Evolutionary conservation across 92 coral and sea anemone genomes (phyloP).

Genomic region (Epizoanthus ramosus): DNA sequence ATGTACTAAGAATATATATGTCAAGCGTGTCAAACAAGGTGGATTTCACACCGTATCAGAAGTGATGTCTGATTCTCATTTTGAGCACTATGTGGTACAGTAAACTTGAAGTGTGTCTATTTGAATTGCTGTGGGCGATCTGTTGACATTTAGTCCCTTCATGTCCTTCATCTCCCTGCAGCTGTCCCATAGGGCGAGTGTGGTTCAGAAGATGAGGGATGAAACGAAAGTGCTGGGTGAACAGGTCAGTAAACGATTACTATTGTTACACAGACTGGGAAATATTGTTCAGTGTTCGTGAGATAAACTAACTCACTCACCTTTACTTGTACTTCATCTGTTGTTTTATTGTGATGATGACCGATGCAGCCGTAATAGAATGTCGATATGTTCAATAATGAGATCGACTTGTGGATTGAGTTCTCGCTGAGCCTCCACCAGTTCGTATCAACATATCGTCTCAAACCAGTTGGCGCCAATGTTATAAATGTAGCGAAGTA

Average conservation of each 20-base stretch:
- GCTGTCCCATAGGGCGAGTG: conserved; percentile 88
- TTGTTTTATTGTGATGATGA: too few species aligned
- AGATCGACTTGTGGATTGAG: too few species aligned
- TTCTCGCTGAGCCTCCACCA: too few species aligned
- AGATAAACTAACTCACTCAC: background rate
- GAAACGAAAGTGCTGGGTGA: conserved; percentile 70
- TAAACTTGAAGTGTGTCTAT: background rate
- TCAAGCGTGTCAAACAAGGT: background rate
- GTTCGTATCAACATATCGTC: too few species aligned
- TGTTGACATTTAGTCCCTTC: background rate
- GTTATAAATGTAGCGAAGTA: too few species aligned
- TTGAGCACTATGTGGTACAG: conserved; percentile 37
- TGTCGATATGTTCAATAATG: too few species aligned
- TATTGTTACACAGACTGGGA: conserved; percentile 4
- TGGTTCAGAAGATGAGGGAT: conserved; percentile 73
- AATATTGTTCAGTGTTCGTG: background rate
- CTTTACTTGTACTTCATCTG: background rate
- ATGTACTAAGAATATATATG: background rate
- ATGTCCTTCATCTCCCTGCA: conserved; percentile 37
- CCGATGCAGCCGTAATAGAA: too few species aligned
- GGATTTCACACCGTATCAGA: background rate
- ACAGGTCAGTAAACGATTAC: conserved; percentile 53
- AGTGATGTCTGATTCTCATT: conserved; percentile 27
- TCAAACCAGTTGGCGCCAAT: too few species aligned
- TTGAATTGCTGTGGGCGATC: background rate